Base-by-base conservation (phyloP, 2,113 vertebrate species). In the Apodemus sylvaticus region DNA sequence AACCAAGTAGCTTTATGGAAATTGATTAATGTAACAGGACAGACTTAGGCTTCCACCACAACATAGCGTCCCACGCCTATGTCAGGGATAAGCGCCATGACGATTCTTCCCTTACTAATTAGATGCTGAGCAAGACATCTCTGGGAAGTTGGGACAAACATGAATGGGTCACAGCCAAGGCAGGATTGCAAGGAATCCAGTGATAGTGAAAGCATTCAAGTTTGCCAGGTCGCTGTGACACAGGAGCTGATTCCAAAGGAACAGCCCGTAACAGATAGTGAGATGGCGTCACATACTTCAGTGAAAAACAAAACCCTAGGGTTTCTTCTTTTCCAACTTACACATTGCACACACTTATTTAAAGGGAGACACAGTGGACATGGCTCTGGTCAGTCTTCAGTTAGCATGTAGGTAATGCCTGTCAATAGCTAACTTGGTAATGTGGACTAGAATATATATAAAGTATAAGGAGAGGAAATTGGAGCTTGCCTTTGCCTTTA, bases 191-290 rank as follows among this genome's bases (percentile, higher is more conserved):
- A 97, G 97, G 98, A 98, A 97, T 98, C 91, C 96, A 96, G 98
- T 97, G 98, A 98, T 98, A 98, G 98, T 98, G 98, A 98, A 98
- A 98, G 98, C 98, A 98, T 98, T 98, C 39, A 0, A 94, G 95
- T 98, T 98, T 98, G 97, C 98, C 98, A 98, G 99, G 99, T 99
- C 99, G 93, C 98, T 98, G 98, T 99, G 99, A 99, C 99, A 99
- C 98, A 70, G 95, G 96, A 97, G 97, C 96, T 97, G 98, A 98
- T 98, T 98, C 98, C 98, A 98, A 97, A 97, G 98, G 98, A 99
- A 99, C 98, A 98, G 96, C 96, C 98, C 93, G 98, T 98, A 98
- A 97, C 93, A 98, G 98, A 99, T 99, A 99, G 96, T 97, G 97
- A 98, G 96, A 97, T 98, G 98, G 98, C 91, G 96, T 98, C 98